Evolutionary conservation across 2,113 vertebrate genomes (phyloP).

Genomic region (Heliornis fulica): DNA sequence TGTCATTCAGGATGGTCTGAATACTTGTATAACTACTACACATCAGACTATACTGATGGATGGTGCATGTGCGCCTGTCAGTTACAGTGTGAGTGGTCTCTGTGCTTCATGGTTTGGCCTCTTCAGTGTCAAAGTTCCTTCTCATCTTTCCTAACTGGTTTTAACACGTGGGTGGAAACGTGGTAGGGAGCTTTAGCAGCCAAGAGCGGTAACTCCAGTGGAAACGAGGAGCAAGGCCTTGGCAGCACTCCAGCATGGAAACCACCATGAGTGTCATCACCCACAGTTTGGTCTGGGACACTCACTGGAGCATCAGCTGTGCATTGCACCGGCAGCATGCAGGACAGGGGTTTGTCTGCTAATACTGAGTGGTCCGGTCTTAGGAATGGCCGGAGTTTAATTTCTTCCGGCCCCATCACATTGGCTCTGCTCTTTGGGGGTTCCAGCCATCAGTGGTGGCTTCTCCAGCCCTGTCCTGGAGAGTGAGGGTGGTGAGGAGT

Average conservation of each 20-base stretch:
- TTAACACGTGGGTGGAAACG: background rate
- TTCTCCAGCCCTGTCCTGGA: background rate
- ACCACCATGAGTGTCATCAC: background rate
- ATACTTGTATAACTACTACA: rapidly evolving
- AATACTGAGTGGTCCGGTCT: background rate
- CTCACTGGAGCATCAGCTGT: background rate
- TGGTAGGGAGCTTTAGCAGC: background rate
- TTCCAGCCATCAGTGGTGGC: background rate
- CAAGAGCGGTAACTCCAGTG: background rate
- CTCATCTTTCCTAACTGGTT: background rate
- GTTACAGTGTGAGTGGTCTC: background rate
- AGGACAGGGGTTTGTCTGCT: background rate
- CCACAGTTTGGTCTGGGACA: background rate
- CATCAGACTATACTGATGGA: no score
- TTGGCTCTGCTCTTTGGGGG: background rate
- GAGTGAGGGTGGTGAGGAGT: background rate
- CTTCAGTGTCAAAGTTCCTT: background rate
- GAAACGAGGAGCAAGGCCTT: background rate
- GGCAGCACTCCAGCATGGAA: background rate
- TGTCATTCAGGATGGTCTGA: background rate
- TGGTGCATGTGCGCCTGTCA: background rate
- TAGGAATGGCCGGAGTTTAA: background rate
- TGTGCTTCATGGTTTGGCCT: background rate
- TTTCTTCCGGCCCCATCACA: background rate
- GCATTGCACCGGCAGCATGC: background rate